Base-by-base conservation (phyloP, 1,140 invertebrate species). In the Samia ricini region DNA sequence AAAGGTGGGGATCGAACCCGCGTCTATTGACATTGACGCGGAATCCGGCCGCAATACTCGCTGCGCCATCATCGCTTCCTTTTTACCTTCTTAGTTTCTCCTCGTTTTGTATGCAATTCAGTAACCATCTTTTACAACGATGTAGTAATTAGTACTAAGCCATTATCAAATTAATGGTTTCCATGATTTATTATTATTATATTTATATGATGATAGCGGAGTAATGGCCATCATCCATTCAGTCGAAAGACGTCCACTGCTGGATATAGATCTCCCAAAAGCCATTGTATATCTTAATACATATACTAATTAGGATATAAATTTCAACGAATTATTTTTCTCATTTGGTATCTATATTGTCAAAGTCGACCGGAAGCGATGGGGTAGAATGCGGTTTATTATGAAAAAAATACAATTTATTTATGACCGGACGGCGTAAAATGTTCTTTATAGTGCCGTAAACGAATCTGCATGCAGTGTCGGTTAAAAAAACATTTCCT, bases 391-490 rank as follows among this genome's bases (percentile, higher is more conserved):
- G 42, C 18, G 48, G 58, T 60, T 58, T 52, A 51, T 57, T 33
- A 49, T 42, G 19, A 64, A 55, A n/a, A n/a, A 55, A 55, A 55
- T 24, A 24, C 18, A 24, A 24, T 55, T 24, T 55, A 55, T 66
- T 66, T 66, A 66, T 33, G 57, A 66, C 68, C 68, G 68, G 68
- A 70, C 33, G 68, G 56, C 61, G 59, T 66, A 59, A 70, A 69
- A 61, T 63, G 26, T 61, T 52, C 66, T 70, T 66, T 66, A 66
- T 61, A 57, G 55, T 54, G 55, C 60, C 56, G 54, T 66, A 66
- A 66, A 63, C 57, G 56, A 21, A 23, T 10, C 52, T 23, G 15
- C 20, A 55, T 23, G 24, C 24, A 55, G 52, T 55, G 24, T 55
- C 21, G 22, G 21, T 55, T 23, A 23, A 24, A 52, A 55, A 55